Evolutionary conservation across 2,113 vertebrate genomes (phyloP), one percentile per base, ranked within the genome.

Genomic region (Poeciliopsis prolifica): DNA sequence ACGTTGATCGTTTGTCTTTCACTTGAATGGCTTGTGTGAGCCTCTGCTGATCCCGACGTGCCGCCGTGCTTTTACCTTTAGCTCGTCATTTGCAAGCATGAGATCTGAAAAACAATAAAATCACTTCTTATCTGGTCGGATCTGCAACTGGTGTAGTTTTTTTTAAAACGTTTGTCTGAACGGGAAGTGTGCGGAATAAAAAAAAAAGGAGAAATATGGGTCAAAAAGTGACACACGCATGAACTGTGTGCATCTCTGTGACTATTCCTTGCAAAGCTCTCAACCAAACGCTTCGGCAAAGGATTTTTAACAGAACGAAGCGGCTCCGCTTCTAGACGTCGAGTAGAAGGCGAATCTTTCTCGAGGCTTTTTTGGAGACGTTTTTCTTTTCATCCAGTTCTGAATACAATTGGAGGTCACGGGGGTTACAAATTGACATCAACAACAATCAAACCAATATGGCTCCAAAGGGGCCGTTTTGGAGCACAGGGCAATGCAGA

Each of bases 221-320:
- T 71, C 30, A 61, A 77, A 85, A 85, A 71, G 75, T 81, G 75
- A 75, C 83, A 78, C 62, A 51, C 9, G 40, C 68, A 26, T 19
- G 24, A 7, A 66, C 12, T 40, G 22, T 40, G 9, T 61, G 31
- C 30, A 60, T 83, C 33, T 78, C 42, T 4, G 40, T 58, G 33
- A 29, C 51, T 22, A 61, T 81, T 66, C 30, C 2, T 78, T 24
- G 26, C n/a, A 24, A 68, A 12, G 70, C 0, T 11, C 0, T 44
- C 44, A 14, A 58, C 13, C 30, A 71, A 63, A 54, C 30, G 31
- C 17, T 65, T 37, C 11, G 26, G 37, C 1, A 37, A 65, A 26
- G 64, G 3, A 17, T 65, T 37, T 12, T 65, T 33, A 64, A 48
- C 5, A 48, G 4, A 48, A 17, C 19, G 44, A 48, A 48, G 17